Percentiles rank a stretch among this genome's conserved stretches.
phyloP scores from a whole-genome alignment of 2,797 vertebrate genomes.

The Anguilla pacifica region DNA sequence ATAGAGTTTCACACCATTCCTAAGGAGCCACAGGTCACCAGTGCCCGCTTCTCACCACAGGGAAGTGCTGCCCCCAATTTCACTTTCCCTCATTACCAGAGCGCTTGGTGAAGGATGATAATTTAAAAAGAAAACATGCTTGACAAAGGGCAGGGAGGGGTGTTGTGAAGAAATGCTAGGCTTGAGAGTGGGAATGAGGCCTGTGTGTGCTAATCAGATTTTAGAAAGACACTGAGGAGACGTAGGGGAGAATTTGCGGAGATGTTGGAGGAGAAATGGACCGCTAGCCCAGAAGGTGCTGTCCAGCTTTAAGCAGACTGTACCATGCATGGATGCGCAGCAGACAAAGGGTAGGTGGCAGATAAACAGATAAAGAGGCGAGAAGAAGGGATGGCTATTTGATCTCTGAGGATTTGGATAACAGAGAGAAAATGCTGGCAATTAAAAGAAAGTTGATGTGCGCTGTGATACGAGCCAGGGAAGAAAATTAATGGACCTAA shows the following conservation, averaged over 20 bases:
- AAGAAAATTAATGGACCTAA: conserved; percentile 23
- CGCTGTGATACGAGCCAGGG: conserved; percentile 9
- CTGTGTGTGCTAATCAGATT: neutral
- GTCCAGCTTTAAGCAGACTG: neutral
- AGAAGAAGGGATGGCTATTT: neutral
- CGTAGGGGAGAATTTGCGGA: neutral
- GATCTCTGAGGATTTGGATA: conserved; percentile 22
- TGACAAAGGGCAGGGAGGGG: neutral
- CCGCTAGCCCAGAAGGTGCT: neutral
- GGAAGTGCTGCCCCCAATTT: neutral
- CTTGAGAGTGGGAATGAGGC: neutral
- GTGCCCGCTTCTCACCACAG: neutral
- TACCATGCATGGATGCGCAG: conserved; percentile 4
- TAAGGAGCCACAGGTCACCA: conserved; percentile 21
- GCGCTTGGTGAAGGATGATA: neutral
- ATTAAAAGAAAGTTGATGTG: conserved; percentile 6
- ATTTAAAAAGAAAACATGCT: neutral
- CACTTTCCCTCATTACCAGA: neutral
- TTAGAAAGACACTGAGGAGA: neutral
- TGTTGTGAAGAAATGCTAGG: neutral
- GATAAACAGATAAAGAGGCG: neutral
- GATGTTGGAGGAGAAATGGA: neutral
- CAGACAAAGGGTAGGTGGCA: neutral
- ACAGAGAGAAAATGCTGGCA: conserved; percentile 4
- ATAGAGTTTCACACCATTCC: conserved; percentile 17